Evolutionary conservation across 2,113 vertebrate genomes (phyloP).

Genomic region (Sebastes schlegelii): DNA sequence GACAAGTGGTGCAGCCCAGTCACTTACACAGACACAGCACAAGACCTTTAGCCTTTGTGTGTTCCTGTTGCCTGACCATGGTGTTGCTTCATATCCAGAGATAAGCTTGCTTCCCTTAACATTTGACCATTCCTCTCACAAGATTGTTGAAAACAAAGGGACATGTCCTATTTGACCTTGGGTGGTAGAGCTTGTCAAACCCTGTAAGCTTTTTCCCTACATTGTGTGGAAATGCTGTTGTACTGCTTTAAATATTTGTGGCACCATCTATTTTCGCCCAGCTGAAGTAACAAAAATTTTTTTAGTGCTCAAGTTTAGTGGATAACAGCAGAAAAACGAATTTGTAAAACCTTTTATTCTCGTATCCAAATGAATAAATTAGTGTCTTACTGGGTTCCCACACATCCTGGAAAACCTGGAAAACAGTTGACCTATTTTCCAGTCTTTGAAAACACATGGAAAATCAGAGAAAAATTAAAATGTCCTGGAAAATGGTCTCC

Average conservation of each 20-base stretch:
- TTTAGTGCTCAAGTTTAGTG: not conserved
- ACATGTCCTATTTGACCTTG: not conserved
- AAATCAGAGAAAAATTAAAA: too few species aligned
- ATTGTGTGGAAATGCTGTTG: not conserved
- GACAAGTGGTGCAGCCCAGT: not conserved
- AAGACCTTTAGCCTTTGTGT: constrained; percentile 21
- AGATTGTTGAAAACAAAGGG: constrained; percentile 5
- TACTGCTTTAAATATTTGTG: not conserved
- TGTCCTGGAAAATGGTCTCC: too few species aligned
- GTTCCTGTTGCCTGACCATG: constrained; percentile 16
- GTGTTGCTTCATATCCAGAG: not conserved
- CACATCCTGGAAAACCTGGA: too few species aligned
- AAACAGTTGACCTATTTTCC: too few species aligned
- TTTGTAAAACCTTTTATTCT: not conserved
- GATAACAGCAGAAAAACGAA: not conserved
- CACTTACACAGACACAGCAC: not conserved
- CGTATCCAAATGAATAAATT: too few species aligned
- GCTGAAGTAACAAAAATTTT: not conserved
- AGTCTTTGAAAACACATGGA: too few species aligned
- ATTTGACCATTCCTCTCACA: constrained; percentile 10
- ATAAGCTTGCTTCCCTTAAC: constrained; percentile 31
- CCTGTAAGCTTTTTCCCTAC: not conserved
- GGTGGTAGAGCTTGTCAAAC: not conserved
- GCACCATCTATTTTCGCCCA: not conserved
- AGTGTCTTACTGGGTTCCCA: not conserved